Base-by-base conservation (phyloP, 2,113 vertebrate genomes). In the Alligator mississippiensis region DNA sequence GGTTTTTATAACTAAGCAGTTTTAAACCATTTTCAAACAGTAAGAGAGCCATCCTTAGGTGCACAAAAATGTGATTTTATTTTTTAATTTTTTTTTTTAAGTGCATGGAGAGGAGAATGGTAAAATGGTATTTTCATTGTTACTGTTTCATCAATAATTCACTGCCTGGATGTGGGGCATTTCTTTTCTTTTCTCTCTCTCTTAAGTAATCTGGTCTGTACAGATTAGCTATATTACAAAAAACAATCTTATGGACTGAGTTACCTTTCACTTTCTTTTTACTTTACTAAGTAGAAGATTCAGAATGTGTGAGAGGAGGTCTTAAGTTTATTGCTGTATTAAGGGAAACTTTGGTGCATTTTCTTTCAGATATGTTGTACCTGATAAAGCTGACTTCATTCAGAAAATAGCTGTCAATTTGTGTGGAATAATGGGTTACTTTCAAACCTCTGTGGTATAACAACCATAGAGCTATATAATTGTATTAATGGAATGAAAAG, bases 401-500 rank as follows among this genome's bases (percentile, higher is more conserved):
- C 66, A n/a, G 19, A 83, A 90, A 77, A 6, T 74, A 70, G 59
- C 72, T 95, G 22, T 58, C 80, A 82, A 28, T 59, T 93, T 95
- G 7, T 87, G 59, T 75, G 88, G 54, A 64, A 88, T 82, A 89
- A 89, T 93, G n/a, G 22, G 64, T 88, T 90, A 75, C 76, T 95
- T 94, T 91, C 62, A 93, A 88, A 85, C 80, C 62, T 83, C 85
- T 87, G 22, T 66, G 47, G 13, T 68, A 1, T 74, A 85, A 18
- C 13, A 80, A 24, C 58, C 88, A 82, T 82, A 89, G 84, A 59
- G 63, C 25, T 84, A 27, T 77, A 2, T 64, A 95, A 90, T 88
- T 91, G 27, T 87, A 88, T 72, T 90, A 83, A 87, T 93, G 74
- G 77, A 94, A 84, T 91, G 61, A 21, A 80, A 97, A 85, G 27